A percentile compares a stretch with the other conserved stretches of the same genome.
Evolutionary conservation across 1,140 invertebrate species (phyloP).

Genomic region (Zaprionus camerounensis): DNA sequence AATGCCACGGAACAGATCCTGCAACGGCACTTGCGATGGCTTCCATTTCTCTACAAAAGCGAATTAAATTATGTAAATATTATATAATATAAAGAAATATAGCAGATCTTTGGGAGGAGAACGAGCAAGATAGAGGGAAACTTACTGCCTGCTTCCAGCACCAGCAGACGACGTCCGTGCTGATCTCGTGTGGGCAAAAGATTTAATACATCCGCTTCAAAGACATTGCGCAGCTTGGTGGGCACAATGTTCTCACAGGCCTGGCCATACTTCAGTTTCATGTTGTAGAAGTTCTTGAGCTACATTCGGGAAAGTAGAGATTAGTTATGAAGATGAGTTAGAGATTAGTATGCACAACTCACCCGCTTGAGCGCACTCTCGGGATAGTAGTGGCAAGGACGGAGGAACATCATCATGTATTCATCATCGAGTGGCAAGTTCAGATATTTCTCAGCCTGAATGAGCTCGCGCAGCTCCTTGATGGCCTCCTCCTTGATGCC

Average conservation of each 20-base stretch:
- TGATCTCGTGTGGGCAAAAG: conserved; percentile 86
- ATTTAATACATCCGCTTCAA: conserved; percentile 85
- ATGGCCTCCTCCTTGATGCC: conserved; percentile 87
- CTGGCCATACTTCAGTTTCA: conserved; percentile 86
- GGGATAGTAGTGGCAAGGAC: conserved; percentile 89
- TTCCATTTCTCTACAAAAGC: conserved; percentile 87
- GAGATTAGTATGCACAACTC: conserved; percentile 61
- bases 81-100: too few species aligned
- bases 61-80: neutral
- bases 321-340: neutral
- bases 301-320: conserved; percentile 58
- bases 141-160: conserved; percentile 86
- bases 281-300: conserved; percentile 87
- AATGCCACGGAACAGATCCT: conserved; percentile 86
- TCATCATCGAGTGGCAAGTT: conserved; percentile 87
- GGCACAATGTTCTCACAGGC: conserved; percentile 85
- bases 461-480: conserved; percentile 86
- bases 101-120: neutral
- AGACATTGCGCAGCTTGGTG: conserved; percentile 84
- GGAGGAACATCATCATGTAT: conserved; percentile 87
- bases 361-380: conserved; percentile 87
- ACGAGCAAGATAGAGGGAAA: conserved; percentile 14
- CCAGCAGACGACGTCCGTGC: conserved; percentile 86
- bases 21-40: conserved; percentile 86
- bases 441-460: conserved; percentile 84